A percentile compares a stretch with the other conserved stretches of the same genome.
Conservation (phyloP, 2,888 invertebrate species). For the Pegoplata infirma region DNA sequence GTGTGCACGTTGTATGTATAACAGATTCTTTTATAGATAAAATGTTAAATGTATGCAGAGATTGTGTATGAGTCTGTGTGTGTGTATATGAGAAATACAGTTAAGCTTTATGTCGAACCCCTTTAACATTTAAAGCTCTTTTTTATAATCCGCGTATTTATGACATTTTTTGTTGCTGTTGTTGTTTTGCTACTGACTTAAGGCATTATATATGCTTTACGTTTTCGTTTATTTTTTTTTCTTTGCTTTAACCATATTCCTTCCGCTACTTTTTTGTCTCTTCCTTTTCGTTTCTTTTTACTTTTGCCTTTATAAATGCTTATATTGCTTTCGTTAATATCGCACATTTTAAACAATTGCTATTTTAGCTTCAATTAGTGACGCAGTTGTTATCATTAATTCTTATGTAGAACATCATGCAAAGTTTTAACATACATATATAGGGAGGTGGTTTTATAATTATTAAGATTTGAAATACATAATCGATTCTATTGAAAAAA, state of each 20-base stretch:
- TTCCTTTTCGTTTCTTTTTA: not conserved
- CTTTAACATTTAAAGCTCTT: slow-evolving; percentile 43
- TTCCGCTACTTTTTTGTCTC: slow-evolving; percentile 4
- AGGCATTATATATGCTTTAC: slow-evolving; percentile 7
- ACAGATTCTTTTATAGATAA: slow-evolving; percentile 38
- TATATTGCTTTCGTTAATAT: slow-evolving; percentile 20
- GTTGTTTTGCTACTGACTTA: slow-evolving; percentile 26
- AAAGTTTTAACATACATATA: not conserved
- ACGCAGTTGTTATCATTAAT: slow-evolving; percentile 62
- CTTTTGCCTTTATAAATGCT: not conserved
- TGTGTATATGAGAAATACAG: not conserved
- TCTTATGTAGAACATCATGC: slow-evolving; percentile 35
- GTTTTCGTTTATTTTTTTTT: not conserved
- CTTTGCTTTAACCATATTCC: slow-evolving; percentile 23
- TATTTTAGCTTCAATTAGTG: slow-evolving; percentile 74
- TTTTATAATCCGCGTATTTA: slow-evolving; percentile 54
- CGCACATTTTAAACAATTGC: slow-evolving; percentile 49
- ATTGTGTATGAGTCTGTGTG: not conserved
- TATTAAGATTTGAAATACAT: no score
- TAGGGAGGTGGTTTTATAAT: not conserved
- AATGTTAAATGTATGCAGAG: slow-evolving; percentile 3
- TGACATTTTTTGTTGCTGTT: slow-evolving; percentile 29
- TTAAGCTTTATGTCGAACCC: slow-evolving; percentile 34
- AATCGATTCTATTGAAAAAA: no score
- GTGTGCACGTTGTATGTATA: not conserved